These are phyloP conservation scores for Microplitis demolitor DNA, from an alignment of 1,140 invertebrate species.

Conservation along the genomic window DNA sequence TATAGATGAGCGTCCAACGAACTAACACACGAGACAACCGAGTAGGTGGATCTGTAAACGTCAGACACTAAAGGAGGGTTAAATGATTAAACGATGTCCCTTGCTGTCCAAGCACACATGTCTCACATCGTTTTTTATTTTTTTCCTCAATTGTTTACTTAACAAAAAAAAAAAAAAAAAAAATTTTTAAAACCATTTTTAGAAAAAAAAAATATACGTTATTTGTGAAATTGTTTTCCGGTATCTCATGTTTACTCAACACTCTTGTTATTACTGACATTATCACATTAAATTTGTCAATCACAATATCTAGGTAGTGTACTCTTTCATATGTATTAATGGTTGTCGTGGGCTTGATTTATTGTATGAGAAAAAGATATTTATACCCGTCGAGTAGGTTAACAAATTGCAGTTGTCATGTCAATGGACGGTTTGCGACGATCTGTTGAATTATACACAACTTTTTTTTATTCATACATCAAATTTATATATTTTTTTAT, in stretches of 20 bases:
- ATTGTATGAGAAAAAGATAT: slow-evolving; percentile 19
- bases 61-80: not conserved
- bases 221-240: not conserved
- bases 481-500: not conserved
- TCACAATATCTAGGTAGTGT: not conserved
- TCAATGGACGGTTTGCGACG: slow-evolving; percentile 7
- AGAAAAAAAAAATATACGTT: not conserved
- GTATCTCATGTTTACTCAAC: not conserved
- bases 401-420: slow-evolving; percentile 13
- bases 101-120: not conserved
- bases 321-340: slow-evolving; percentile 6
- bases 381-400: slow-evolving; percentile 5
- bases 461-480: not conserved
- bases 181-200: too few species aligned
- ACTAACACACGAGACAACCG: too few species aligned
- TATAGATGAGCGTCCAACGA: not conserved
- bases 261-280: not conserved
- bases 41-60: not conserved
- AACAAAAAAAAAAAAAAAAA: too few species aligned
- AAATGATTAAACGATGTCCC: not conserved
- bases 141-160: not conserved
- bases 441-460: slow-evolving; percentile 7
- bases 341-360: slow-evolving; percentile 11
- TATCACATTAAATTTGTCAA: slow-evolving; percentile 5
- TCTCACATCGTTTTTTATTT: not conserved